These are phyloP conservation scores for Tuta absoluta DNA, from an alignment of 2,888 invertebrate genomes.

Conservation along the genomic window DNA sequence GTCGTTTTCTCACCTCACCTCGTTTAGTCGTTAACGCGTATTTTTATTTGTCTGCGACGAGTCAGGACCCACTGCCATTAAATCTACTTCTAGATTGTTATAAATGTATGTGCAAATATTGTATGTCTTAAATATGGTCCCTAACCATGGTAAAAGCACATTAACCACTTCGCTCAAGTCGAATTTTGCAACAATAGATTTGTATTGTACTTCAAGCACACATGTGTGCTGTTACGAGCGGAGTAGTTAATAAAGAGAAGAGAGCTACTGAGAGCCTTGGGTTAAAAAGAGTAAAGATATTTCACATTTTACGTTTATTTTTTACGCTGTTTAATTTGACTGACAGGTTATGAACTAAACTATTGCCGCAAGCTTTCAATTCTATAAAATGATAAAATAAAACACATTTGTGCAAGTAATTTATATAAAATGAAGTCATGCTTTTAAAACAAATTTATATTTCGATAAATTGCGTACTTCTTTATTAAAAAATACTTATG, in stretches of 20 bases:
- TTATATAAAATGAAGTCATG: neutral
- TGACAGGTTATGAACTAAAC: conserved; percentile 22
- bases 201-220: too few species aligned
- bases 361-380: neutral
- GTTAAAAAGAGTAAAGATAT: neutral
- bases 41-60: conserved; percentile 23
- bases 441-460: too few species aligned
- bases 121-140: conserved; percentile 22
- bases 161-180: too few species aligned
- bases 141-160: conserved; percentile 7
- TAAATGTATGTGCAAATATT: conserved; percentile 28
- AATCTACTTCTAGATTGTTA: conserved; percentile 25
- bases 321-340: neutral
- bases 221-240: too few species aligned
- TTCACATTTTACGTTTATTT: neutral
- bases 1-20: conserved; percentile 30
- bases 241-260: conserved; percentile 1
- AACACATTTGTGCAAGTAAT: neutral
- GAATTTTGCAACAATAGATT: too few species aligned
- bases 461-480: too few species aligned
- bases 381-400: neutral
- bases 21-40: conserved; percentile 28
- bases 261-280: neutral
- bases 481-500: too few species aligned
- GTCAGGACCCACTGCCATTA: conserved; percentile 23